These are phyloP conservation scores for Rhinogobio ventralis DNA, from an alignment of 2,797 vertebrate species.

Conservation along the genomic window DNA sequence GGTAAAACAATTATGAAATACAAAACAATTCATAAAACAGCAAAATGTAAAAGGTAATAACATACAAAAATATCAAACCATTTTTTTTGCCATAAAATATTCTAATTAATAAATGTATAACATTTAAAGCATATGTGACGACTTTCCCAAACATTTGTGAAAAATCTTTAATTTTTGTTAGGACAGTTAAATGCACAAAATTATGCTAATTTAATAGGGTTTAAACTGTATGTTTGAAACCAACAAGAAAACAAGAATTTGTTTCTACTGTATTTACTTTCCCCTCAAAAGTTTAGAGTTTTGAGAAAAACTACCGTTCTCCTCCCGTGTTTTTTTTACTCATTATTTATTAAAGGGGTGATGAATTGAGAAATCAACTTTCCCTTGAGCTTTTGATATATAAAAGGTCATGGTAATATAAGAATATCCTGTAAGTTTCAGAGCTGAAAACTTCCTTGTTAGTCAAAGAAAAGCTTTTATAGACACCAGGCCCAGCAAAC, in stretches of 20 bases:
- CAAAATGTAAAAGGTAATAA: neutral
- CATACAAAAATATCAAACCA: too few relatives aligned
- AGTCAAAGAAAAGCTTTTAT: too few relatives aligned
- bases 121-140: neutral
- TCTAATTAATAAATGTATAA: too few relatives aligned
- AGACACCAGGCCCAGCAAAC: too few relatives aligned
- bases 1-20: neutral
- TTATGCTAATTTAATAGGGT: neutral
- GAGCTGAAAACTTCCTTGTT: too few relatives aligned
- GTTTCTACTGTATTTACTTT: neutral
- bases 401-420: too few relatives aligned
- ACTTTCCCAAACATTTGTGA: too few relatives aligned
- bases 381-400: too few relatives aligned
- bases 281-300: neutral
- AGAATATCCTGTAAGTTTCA: too few relatives aligned
- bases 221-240: neutral
- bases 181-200: neutral
- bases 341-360: conserved; percentile 22
- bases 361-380: too few relatives aligned
- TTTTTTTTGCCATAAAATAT: too few relatives aligned
- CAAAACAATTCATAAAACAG: neutral
- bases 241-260: neutral
- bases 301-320: neutral
- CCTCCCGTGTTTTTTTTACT: neutral
- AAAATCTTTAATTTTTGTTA: neutral